Percentiles rank a stretch among this genome's conserved stretches.
Evolutionary conservation across 2,888 invertebrate genomes (phyloP).

Genomic region (Andrena praecox): DNA sequence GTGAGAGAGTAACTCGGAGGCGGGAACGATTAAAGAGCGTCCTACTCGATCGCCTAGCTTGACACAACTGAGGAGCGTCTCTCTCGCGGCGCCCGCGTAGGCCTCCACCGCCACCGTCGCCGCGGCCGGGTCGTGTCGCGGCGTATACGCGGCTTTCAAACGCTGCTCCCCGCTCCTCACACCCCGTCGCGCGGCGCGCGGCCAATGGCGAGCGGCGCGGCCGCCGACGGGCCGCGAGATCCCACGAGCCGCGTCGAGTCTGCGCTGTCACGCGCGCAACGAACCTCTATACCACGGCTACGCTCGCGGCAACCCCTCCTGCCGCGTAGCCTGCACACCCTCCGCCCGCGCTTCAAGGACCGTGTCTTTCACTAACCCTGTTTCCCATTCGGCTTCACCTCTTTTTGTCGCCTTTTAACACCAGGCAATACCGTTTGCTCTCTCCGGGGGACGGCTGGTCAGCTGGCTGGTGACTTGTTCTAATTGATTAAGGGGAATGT

Average conservation of each 20-base stretch:
- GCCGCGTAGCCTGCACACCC: not conserved
- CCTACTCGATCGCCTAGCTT: conserved; percentile 85
- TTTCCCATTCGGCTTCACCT: conserved; percentile 33
- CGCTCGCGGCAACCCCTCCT: not conserved
- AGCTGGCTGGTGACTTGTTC: too few relatives aligned
- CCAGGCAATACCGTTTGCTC: too few relatives aligned
- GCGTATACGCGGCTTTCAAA: conserved; percentile 79
- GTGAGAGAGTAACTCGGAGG: conserved; percentile 80
- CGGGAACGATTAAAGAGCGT: conserved; percentile 83
- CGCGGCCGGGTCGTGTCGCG: conserved; percentile 68
- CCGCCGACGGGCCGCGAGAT: conserved; percentile 57
- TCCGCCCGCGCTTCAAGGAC: not conserved
- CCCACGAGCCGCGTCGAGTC: conserved; percentile 59
- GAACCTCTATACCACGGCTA: not conserved
- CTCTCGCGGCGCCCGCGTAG: conserved; percentile 71
- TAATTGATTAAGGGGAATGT: too few relatives aligned
- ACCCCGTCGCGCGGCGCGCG: conserved; percentile 34
- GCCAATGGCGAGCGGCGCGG: conserved; percentile 76
- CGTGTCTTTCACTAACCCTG: conserved; percentile 58
- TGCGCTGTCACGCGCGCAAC: conserved; percentile 39
- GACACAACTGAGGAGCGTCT: conserved; percentile 83
- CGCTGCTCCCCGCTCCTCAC: conserved; percentile 70
- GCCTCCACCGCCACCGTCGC: conserved; percentile 66
- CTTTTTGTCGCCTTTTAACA: conserved; percentile 12
- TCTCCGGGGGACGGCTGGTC: too few relatives aligned